Evolutionary conservation across 1,140 invertebrate genomes (phyloP).

Genomic region (Acromyrmex echinatior): DNA sequence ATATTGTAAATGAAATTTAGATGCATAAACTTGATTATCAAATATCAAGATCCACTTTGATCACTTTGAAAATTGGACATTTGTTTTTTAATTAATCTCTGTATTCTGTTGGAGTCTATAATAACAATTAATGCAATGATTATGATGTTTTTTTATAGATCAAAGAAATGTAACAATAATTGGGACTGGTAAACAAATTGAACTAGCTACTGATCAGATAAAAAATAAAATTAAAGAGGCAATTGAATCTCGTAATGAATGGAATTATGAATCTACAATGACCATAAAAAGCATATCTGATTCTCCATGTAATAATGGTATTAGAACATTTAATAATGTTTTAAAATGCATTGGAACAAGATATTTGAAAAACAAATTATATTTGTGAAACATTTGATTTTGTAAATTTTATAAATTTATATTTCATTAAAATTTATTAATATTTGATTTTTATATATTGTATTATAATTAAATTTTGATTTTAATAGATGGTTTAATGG

Average conservation of each 20-base stretch:
- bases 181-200: slow-evolving; percentile 88
- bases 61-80: too few relatives aligned
- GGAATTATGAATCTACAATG: not conserved
- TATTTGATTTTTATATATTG: not conserved
- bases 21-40: too few relatives aligned
- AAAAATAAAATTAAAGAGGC: slow-evolving; percentile 89
- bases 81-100: not conserved
- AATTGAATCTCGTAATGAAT: slow-evolving; percentile 80
- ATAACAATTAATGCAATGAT: slow-evolving; percentile 37
- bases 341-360: slow-evolving; percentile 30
- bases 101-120: not conserved
- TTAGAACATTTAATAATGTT: not conserved
- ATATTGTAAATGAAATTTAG: too few relatives aligned
- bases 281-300: slow-evolving; percentile 59
- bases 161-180: slow-evolving; percentile 87
- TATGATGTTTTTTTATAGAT: slow-evolving; percentile 8
- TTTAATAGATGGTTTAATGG: slow-evolving; percentile 88
- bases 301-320: slow-evolving; percentile 51
- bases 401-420: slow-evolving; percentile 2
- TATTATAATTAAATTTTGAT: slow-evolving; percentile 17
- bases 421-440: not conserved
- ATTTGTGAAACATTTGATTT: slow-evolving; percentile 30
- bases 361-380: slow-evolving; percentile 26
- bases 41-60: too few relatives aligned
- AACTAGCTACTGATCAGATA: slow-evolving; percentile 88